These are phyloP conservation scores for Darwinula stevensoni DNA, from an alignment of 2,888 invertebrate genomes.

Conservation along the genomic window DNA sequence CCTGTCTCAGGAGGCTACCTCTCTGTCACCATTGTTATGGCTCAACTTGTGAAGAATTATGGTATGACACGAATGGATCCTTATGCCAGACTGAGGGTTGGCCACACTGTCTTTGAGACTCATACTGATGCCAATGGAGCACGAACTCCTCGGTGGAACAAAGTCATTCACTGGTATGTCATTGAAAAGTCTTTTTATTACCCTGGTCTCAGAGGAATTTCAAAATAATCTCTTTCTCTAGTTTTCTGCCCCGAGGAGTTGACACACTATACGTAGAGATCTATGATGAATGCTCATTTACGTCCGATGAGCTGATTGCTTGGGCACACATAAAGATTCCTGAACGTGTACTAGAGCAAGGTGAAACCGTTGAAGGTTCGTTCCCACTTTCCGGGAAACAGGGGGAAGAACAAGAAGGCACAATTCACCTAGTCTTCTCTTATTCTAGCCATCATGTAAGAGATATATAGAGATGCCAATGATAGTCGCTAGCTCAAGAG, in stretches of 20 bases:
- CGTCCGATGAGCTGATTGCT: slow-evolving; percentile 80
- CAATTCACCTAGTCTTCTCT: slow-evolving; percentile 65
- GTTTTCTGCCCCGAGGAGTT: slow-evolving; percentile 56
- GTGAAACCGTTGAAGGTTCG: slow-evolving; percentile 85
- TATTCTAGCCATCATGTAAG: no score
- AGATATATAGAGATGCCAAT: no score
- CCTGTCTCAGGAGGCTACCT: neutral
- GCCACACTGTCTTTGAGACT: slow-evolving; percentile 82
- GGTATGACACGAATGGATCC: slow-evolving; percentile 88
- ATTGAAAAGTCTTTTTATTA: slow-evolving; percentile 4
- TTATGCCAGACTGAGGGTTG: slow-evolving; percentile 67
- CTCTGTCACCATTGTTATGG: slow-evolving; percentile 19
- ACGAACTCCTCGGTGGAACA: slow-evolving; percentile 84
- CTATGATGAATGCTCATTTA: slow-evolving; percentile 87
- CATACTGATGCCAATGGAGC: slow-evolving; percentile 81
- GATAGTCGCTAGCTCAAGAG: no score
- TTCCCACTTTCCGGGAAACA: slow-evolving; percentile 73
- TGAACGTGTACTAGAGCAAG: slow-evolving; percentile 37
- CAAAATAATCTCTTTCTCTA: no score
- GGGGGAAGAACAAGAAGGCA: slow-evolving; percentile 76
- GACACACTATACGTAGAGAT: slow-evolving; percentile 69
- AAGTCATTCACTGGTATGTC: slow-evolving; percentile 58
- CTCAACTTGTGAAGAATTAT: slow-evolving; percentile 75
- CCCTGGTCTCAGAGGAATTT: slow-evolving; percentile 41
- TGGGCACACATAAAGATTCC: slow-evolving; percentile 77